These are phyloP conservation scores for Brachypterus glaber DNA, from an alignment of 2,888 invertebrate species.

Conservation along the genomic window DNA sequence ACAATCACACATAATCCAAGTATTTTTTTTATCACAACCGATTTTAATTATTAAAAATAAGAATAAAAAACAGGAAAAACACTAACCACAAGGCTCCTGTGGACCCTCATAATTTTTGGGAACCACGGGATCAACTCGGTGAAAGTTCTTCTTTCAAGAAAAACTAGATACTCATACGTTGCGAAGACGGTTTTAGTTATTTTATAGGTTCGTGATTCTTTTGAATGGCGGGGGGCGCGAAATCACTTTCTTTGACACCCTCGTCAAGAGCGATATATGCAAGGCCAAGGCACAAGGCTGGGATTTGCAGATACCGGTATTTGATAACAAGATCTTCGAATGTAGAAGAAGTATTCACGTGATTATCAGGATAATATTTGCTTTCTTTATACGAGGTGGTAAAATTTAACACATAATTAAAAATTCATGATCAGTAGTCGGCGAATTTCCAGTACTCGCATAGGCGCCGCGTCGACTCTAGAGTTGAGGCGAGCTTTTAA, in stretches of 20 bases:
- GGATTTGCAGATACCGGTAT: background rate
- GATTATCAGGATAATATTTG: too few species aligned
- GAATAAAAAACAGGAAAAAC: constrained; percentile 26
- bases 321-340: too few species aligned
- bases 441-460: too few species aligned
- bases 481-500: too few species aligned
- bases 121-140: constrained; percentile 27
- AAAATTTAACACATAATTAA: too few species aligned
- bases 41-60: too few species aligned
- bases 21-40: too few species aligned
- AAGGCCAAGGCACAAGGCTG: constrained; percentile 31
- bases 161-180: constrained; percentile 32
- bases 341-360: too few species aligned
- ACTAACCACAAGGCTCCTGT: constrained; percentile 54
- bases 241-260: constrained; percentile 23
- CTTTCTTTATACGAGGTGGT: too few species aligned
- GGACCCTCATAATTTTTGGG: constrained; percentile 47
- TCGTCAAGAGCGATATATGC: constrained; percentile 16
- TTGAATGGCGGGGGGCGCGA: constrained; percentile 12
- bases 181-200: constrained; percentile 20
- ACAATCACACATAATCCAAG: too few species aligned
- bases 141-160: constrained; percentile 31
- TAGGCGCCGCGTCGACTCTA: too few species aligned
- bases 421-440: too few species aligned
- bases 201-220: constrained; percentile 32